Evolutionary conservation across 2,888 invertebrate genomes (phyloP).

Genomic region (Eupithecia insigniata): DNA sequence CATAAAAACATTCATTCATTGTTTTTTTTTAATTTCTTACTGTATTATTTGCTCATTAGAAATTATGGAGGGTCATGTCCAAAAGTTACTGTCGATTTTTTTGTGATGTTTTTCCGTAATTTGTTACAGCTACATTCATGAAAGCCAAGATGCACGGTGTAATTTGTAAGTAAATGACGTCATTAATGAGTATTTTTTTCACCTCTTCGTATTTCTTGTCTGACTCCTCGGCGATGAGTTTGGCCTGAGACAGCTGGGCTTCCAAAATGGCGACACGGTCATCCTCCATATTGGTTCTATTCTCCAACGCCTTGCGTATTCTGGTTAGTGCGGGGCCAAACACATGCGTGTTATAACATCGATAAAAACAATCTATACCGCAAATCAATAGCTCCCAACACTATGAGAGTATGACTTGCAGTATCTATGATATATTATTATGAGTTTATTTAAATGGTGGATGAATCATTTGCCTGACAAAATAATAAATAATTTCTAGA

Average conservation of each 20-base stretch:
- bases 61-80: neutral
- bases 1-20: neutral
- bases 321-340: slow-evolving; percentile 87
- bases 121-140: slow-evolving; percentile 14
- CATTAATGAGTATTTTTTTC: slow-evolving; percentile 66
- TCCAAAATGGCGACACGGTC: slow-evolving; percentile 99
- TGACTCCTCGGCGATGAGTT: slow-evolving; percentile 99
- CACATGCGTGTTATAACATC: slow-evolving; percentile 83
- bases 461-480: slow-evolving; percentile 42
- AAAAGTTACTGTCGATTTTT: neutral
- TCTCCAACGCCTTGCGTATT: slow-evolving; percentile 99
- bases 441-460: slow-evolving; percentile 42
- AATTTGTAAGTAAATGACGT: slow-evolving; percentile 42
- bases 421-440: slow-evolving; percentile 44
- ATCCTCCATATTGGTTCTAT: slow-evolving; percentile 99
- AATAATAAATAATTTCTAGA: slow-evolving; percentile 39
- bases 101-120: neutral
- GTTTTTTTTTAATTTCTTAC: too few species aligned
- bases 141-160: slow-evolving; percentile 10
- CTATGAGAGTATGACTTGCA: slow-evolving; percentile 44
- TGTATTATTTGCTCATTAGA: too few species aligned
- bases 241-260: slow-evolving; percentile 98
- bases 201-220: slow-evolving; percentile 99
- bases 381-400: slow-evolving; percentile 35
- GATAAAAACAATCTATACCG: slow-evolving; percentile 55